Base-by-base conservation (phyloP, 92 coral and sea anemone genomes). In the Muricea muricata region DNA sequence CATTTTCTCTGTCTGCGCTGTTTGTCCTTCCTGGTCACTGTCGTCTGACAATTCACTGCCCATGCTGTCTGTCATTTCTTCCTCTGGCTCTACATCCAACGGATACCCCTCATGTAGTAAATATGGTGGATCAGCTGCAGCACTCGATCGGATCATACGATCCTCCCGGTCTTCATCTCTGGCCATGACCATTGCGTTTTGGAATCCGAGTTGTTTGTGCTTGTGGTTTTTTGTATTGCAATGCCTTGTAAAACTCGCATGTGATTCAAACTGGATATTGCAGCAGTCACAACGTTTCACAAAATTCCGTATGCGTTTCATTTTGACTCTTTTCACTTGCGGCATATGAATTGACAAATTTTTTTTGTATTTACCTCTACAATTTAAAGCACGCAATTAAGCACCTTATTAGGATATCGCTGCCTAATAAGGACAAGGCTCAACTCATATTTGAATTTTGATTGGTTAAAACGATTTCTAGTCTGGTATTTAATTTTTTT, bases 161-260 rank as follows among this genome's bases (percentile, higher is more conserved):
- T 45, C 12, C 50, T 45, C 50, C 50, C 50, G 50, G 50, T 45
- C 50, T 45, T 45, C 50, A 45, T 45, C 50, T 17, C 9, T 45
- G 14, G 29, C 33, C 67, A 58, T 58, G 33, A 58, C 67, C 29
- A 29, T 29, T 58, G 67, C 67, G 18, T 58, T 58, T 29, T 58
- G 67, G 7, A 15, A 24, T 7, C 30, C 25, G 67, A 58, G 67
- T 29, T 58, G 30, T 29, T 58, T 58, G 13, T 58, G 67, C 13
- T 29, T 58, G 67, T 58, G 67, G 29, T 12, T 29, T 29, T 58
- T 58, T 24, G 67, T 58, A 58, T 15, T 58, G 33, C 67, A 58
- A 29, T 58, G 67, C 67, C 67, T 58, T 58, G 33, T 29, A 58
- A 58, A 58, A 58, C 67, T 58, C 14, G 25, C 67, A 58, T 58